These are phyloP conservation scores for Drosophila mimica DNA, from an alignment of 2,888 invertebrate species.

Conservation along the genomic window DNA sequence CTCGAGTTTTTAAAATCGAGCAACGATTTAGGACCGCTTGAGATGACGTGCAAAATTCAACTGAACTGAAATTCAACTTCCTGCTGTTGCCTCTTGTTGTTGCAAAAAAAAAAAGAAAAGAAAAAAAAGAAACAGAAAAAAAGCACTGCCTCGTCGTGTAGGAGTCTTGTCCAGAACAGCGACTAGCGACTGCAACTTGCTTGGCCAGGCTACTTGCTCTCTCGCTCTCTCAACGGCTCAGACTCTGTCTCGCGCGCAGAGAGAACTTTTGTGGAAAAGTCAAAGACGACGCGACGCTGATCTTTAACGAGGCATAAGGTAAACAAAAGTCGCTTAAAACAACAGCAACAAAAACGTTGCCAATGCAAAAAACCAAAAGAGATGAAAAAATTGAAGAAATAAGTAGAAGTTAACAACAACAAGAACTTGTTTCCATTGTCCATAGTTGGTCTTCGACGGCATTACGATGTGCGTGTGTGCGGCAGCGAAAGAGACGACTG, in stretches of 20 bases:
- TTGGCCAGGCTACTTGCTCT: conserved; percentile 49
- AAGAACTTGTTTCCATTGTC: conserved; percentile 75
- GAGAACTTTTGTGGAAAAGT: conserved; percentile 33
- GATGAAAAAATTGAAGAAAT: conserved; percentile 18
- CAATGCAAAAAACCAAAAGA: conserved; percentile 36
- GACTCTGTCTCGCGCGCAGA: conserved; percentile 1
- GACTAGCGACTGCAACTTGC: conserved; percentile 66
- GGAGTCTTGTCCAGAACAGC: conserved; percentile 53
- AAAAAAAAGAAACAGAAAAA: background rate
- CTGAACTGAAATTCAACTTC: conserved; percentile 80
- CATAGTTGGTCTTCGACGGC: conserved; percentile 63
- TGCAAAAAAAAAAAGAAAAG: conserved; percentile 43
- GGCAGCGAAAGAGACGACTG: conserved; percentile 27
- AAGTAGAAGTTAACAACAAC: conserved; percentile 38
- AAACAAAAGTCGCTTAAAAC: conserved; percentile 71
- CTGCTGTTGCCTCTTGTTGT: conserved; percentile 57
- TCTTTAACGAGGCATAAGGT: conserved; percentile 74
- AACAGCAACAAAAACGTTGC: conserved; percentile 47
- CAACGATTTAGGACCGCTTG: conserved; percentile 67
- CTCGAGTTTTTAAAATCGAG: conserved; percentile 35
- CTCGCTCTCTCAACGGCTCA: background rate
- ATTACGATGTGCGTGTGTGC: conserved; percentile 30
- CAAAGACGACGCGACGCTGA: conserved; percentile 42
- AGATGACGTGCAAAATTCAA: conserved; percentile 81
- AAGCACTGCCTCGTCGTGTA: conserved; percentile 35